phyloP scores from a whole-genome alignment of 1,140 invertebrate species.

The Drosophila kikkawai region DNA sequence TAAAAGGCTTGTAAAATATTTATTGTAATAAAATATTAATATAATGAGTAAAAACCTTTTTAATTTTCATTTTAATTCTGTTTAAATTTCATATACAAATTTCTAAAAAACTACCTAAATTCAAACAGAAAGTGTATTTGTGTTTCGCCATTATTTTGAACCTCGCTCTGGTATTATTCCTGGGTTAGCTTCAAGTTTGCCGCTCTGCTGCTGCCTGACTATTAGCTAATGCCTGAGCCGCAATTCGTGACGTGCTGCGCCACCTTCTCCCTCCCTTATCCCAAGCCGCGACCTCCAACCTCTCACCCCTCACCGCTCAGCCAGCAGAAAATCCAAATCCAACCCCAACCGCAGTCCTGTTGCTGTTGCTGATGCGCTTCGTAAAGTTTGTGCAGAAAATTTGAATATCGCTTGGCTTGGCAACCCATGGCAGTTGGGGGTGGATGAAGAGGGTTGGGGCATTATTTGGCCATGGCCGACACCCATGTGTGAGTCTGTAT shows the following conservation, averaged over 20 bases:
- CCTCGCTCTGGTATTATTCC: conserved; percentile 8
- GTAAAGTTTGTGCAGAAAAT: conserved; percentile 79
- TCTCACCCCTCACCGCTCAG: neutral
- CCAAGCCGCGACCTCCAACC: conserved; percentile 10
- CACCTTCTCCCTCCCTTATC: neutral
- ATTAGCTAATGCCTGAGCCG: conserved; percentile 53
- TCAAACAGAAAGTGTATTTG: neutral
- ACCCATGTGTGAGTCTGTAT: conserved; percentile 45
- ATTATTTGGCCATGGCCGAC: conserved; percentile 19
- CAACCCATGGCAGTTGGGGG: conserved; percentile 36
- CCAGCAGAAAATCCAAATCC: neutral
- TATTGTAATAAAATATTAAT: neutral
- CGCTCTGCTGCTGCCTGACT: conserved; percentile 50
- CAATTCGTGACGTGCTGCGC: conserved; percentile 44
- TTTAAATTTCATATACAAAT: neutral
- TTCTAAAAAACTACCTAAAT: too few relatives aligned
- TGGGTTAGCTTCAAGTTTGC: conserved; percentile 45
- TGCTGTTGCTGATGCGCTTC: conserved; percentile 75
- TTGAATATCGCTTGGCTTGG: conserved; percentile 70
- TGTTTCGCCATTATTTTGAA: neutral
- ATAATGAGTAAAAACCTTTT: neutral
- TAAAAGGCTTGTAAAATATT: neutral
- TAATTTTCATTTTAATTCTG: too few relatives aligned
- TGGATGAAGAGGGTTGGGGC: conserved; percentile 1
- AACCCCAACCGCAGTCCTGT: conserved; percentile 33